Conservation (phyloP, 2,888 invertebrate species). For the Blastobasis adustella region DNA sequence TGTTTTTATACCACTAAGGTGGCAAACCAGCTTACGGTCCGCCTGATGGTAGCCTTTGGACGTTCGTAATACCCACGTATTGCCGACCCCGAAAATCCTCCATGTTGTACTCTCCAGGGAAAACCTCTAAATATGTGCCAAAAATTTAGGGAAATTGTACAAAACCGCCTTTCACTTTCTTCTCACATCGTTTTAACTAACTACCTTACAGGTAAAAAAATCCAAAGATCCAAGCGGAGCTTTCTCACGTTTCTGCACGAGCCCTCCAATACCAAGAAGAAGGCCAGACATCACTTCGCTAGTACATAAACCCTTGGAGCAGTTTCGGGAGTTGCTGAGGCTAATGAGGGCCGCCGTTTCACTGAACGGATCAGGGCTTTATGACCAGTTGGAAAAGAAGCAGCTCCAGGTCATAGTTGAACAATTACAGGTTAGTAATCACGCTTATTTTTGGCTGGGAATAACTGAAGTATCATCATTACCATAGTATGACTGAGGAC, state of each 20-base stretch:
- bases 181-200: neutral
- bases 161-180: no score
- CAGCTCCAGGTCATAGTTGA: conserved; percentile 65
- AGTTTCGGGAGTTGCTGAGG: conserved; percentile 70
- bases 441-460: neutral
- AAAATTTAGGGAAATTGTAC: no score
- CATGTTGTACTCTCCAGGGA: no score
- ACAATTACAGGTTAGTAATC: conserved; percentile 52
- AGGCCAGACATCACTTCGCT: conserved; percentile 90
- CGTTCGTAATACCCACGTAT: no score
- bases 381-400: conserved; percentile 64
- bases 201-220: conserved; percentile 74
- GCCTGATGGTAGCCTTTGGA: no score
- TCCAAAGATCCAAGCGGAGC: conserved; percentile 84
- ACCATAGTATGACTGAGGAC: no score
- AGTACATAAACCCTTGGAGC: conserved; percentile 89
- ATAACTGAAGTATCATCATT: no score
- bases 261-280: conserved; percentile 86
- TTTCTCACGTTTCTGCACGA: conserved; percentile 86
- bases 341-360: conserved; percentile 62
- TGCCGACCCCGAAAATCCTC: no score
- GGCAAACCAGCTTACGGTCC: no score
- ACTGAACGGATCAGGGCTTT: conserved; percentile 51
- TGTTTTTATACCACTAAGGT: no score
- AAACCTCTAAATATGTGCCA: no score